Conservation (phyloP, 2,888 invertebrate species). For the Portevinia maculata region DNA sequence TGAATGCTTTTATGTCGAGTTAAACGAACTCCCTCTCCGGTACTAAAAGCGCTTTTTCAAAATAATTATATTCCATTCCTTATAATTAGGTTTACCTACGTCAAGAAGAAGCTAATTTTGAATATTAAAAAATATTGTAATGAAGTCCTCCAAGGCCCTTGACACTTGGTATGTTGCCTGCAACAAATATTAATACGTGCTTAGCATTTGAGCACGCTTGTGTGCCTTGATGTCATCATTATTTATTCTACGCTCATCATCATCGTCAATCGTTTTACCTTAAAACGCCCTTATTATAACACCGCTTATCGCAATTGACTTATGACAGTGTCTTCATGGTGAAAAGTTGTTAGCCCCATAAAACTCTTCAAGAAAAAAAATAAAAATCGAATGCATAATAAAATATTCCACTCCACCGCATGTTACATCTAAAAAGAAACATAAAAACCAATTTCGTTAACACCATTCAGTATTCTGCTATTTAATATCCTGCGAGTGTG, state of each 20-base stretch:
- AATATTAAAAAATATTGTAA: too few relatives aligned
- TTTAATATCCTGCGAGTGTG: conserved; percentile 44
- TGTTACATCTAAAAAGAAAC: conserved; percentile 36
- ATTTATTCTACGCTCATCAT: conserved; percentile 15
- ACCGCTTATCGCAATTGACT: conserved; percentile 39
- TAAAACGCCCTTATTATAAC: not conserved
- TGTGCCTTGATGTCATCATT: not conserved
- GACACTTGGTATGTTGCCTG: too few relatives aligned
- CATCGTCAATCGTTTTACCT: conserved; percentile 22
- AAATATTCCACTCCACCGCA: conserved; percentile 26
- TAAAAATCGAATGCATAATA: conserved; percentile 7
- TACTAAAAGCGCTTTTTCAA: too few relatives aligned
- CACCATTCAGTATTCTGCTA: conserved; percentile 39
- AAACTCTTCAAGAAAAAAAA: conserved; percentile 14
- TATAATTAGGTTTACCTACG: too few relatives aligned
- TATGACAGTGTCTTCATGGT: not conserved
- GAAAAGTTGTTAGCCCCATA: conserved; percentile 25
- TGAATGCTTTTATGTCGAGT: too few relatives aligned
- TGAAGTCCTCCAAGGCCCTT: too few relatives aligned
- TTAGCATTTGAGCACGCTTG: too few relatives aligned
- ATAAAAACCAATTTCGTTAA: conserved; percentile 54
- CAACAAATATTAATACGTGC: not conserved
- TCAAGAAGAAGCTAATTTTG: too few relatives aligned
- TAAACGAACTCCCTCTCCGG: too few relatives aligned
- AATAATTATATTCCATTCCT: too few relatives aligned